A percentile compares a stretch with the other conserved stretches of the same genome.
Conservation (phyloP, 2,113 vertebrate species). For the Spea multiplicata region DNA sequence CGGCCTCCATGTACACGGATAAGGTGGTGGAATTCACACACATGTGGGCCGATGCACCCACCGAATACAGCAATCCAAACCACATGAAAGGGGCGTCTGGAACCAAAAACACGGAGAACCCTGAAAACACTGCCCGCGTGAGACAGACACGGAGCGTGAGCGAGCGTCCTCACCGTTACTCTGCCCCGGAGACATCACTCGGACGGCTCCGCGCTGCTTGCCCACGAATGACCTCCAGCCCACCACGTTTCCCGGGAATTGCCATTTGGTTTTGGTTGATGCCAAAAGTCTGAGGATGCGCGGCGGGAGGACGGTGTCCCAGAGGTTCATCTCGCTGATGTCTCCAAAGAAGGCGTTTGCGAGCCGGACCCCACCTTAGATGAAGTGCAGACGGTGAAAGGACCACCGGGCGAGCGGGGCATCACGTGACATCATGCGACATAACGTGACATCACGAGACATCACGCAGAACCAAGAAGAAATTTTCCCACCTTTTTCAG, state of each 20-base stretch:
- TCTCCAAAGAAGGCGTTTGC: constrained; percentile 10
- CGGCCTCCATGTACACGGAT: neutral
- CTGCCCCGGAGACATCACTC: neutral
- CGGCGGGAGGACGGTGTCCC: constrained; percentile 25
- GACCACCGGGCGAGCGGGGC: neutral
- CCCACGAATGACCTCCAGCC: constrained; percentile 32
- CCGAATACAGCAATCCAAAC: constrained; percentile 31
- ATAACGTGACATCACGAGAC: neutral
- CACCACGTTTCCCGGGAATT: constrained; percentile 42
- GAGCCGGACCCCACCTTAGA: constrained; percentile 2
- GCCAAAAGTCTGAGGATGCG: constrained; percentile 17
- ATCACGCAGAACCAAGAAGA: neutral
- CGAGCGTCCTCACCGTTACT: neutral
- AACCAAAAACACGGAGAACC: neutral
- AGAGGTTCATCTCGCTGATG: constrained; percentile 42
- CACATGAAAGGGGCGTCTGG: constrained; percentile 31
- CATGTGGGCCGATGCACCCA: neutral
- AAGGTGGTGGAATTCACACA: neutral
- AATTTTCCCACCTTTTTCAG: constrained; percentile 5
- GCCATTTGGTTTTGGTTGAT: constrained; percentile 22
- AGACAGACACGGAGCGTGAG: neutral
- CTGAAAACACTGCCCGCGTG: too few species aligned
- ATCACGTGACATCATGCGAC: neutral
- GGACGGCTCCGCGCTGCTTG: neutral
- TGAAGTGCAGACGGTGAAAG: neutral